Base-by-base conservation (phyloP, 1,140 invertebrate genomes). In the Leptestheria dahalacensis region DNA sequence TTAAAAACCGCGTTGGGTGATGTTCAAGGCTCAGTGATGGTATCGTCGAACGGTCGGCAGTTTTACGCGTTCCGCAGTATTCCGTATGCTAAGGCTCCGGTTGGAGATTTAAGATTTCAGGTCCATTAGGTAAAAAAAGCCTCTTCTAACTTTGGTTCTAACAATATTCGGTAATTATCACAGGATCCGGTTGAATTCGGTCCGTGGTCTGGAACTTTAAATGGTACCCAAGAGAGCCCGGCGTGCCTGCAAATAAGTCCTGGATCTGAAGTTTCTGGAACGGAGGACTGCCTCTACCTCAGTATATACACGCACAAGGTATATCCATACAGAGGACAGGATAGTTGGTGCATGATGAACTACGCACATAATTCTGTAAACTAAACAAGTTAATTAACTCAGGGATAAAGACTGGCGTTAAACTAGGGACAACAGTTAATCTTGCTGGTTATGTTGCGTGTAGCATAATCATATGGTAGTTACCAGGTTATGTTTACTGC, bases 251-350 rank as follows among this genome's bases (percentile, higher is more conserved):
- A 77, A 65, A 63, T 64, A 48, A 51, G 50, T 9, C 25, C 57
- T 12, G 59, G 61, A 48, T 49, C 48, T 20, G 28, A 61, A 3
- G 52, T 63, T 12, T 76, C 79, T 25, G 84, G 84, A 0, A 72
- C 72, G 20, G 86, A 91, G 71, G 88, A 93, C 70, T 92, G 90
- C 63, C 75, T 92, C 1, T 90, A 87, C 65, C 70, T 92, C 1
- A 92, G 91, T 66, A 82, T 91, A 11, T 91, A 88, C 67, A 80
- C 83, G 1, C 87, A 86, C 10, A 74, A 77, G 66, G 78, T 79
- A 66, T 63, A n/a, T n/a, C n/a, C n/a, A n/a, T n/a, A n/a, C n/a
- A n/a, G n/a, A n/a, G n/a, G n/a, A n/a, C n/a, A n/a, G n/a, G n/a
- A n/a, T n/a, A n/a, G n/a, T n/a, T n/a, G 52, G 55, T 55, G n/a